Evolutionary conservation across 92 coral and sea anemone species (phyloP).

Genomic region (Virgularia gustaviana): DNA sequence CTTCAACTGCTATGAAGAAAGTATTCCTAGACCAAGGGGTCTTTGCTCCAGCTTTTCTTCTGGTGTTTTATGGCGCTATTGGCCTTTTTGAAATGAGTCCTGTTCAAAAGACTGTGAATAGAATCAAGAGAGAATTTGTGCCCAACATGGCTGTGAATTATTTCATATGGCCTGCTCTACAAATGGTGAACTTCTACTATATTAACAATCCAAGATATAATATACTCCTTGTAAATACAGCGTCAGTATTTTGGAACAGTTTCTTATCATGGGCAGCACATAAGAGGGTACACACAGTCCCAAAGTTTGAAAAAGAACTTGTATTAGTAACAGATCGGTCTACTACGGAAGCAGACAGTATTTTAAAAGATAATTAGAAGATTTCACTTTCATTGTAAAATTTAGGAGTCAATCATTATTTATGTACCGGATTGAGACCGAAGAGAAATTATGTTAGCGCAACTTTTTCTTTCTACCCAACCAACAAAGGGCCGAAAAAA

Average conservation of each 20-base stretch:
- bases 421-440: too few species aligned
- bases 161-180: constrained; percentile 55
- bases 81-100: constrained; percentile 53
- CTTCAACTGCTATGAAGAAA: constrained; percentile 46
- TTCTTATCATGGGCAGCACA: constrained; percentile 57
- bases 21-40: constrained; percentile 54
- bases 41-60: constrained; percentile 53
- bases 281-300: constrained; percentile 22
- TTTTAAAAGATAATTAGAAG: too few species aligned
- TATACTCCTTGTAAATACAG: constrained; percentile 48
- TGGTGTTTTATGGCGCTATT: constrained; percentile 50
- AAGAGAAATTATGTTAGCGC: too few species aligned
- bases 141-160: constrained; percentile 62
- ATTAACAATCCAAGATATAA: constrained; percentile 45
- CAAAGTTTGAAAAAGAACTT: background rate
- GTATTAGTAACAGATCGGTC: too few species aligned
- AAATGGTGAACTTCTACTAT: constrained; percentile 46
- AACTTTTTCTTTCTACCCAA: too few species aligned
- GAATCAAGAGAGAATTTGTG: constrained; percentile 44
- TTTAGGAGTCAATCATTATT: too few species aligned
- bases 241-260: constrained; percentile 56
- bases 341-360: too few species aligned
- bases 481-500: too few species aligned
- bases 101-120: constrained; percentile 28
- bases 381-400: too few species aligned